Conservation (phyloP, 2,888 invertebrate genomes). For the Apocheima hispidaria region DNA sequence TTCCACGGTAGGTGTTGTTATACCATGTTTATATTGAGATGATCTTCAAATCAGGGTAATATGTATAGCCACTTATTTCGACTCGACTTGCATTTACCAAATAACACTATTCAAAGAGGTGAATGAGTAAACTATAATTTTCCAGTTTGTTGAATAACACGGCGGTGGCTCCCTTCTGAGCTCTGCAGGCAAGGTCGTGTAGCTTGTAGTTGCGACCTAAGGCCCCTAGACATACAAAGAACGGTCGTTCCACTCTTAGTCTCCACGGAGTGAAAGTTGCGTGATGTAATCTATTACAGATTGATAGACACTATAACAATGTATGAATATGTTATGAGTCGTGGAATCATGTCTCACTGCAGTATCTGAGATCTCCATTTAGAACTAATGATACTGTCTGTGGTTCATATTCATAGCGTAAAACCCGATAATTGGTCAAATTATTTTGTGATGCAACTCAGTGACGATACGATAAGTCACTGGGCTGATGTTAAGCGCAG, state of each 20-base stretch:
- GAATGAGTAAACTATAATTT: no score
- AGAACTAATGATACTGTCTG: background rate
- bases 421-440: no score
- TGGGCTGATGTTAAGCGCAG: no score
- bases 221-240: background rate
- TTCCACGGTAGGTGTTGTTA: no score
- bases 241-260: background rate
- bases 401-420: background rate
- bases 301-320: slow-evolving; percentile 16
- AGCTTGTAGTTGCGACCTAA: background rate
- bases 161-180: background rate
- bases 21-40: no score
- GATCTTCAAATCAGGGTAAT: no score
- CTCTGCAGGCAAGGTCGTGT: background rate
- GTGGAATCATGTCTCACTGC: background rate
- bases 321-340: slow-evolving; percentile 8
- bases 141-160: no score
- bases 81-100: no score
- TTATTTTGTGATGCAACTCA: no score
- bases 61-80: no score
- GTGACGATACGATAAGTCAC: no score
- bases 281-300: slow-evolving; percentile 20
- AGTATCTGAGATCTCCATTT: background rate
- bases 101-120: no score
- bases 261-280: slow-evolving; percentile 17